A percentile compares a stretch with the other conserved stretches of the same genome.
Conservation (phyloP, 2,888 invertebrate species). For the Thymelicus lineola region DNA sequence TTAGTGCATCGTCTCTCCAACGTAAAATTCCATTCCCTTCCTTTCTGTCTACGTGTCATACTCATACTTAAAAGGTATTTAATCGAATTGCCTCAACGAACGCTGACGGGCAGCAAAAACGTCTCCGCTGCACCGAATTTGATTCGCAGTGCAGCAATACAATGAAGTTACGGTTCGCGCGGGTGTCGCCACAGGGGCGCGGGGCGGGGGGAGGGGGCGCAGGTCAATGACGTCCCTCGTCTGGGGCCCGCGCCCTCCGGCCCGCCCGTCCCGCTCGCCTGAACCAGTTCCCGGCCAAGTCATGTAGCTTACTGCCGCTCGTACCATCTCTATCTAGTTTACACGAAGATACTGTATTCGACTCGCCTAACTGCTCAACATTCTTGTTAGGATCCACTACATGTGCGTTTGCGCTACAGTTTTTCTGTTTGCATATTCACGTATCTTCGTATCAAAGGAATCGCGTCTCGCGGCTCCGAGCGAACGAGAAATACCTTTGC, state of each 20-base stretch:
- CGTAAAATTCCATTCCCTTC: conserved; percentile 39
- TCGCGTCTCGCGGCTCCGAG: conserved; percentile 12
- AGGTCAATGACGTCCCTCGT: conserved; percentile 83
- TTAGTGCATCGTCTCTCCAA: conserved; percentile 15
- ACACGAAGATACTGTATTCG: conserved; percentile 58
- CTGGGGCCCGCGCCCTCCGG: conserved; percentile 63
- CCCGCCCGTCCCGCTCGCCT: conserved; percentile 51
- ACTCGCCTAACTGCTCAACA: conserved; percentile 68
- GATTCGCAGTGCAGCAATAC: conserved; percentile 72
- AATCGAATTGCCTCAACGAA: conserved; percentile 46
- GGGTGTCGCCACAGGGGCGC: conserved; percentile 63
- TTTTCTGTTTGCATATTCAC: conserved; percentile 28
- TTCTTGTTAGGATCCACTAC: conserved; percentile 61
- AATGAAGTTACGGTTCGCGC: conserved; percentile 77
- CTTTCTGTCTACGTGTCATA: conserved; percentile 28
- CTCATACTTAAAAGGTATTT: conserved; percentile 42
- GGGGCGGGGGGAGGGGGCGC: conserved; percentile 52
- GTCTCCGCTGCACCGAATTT: conserved; percentile 68
- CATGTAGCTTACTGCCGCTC: conserved; percentile 64
- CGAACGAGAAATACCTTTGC: conserved; percentile 25
- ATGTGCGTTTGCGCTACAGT: conserved; percentile 44
- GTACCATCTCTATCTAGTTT: conserved; percentile 73
- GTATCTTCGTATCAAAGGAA: conserved; percentile 9
- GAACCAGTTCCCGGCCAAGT: conserved; percentile 62
- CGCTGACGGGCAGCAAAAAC: conserved; percentile 53